These are phyloP conservation scores for Cichladusa arquata DNA, from an alignment of 2,113 vertebrate species.

Conservation along the genomic window DNA sequence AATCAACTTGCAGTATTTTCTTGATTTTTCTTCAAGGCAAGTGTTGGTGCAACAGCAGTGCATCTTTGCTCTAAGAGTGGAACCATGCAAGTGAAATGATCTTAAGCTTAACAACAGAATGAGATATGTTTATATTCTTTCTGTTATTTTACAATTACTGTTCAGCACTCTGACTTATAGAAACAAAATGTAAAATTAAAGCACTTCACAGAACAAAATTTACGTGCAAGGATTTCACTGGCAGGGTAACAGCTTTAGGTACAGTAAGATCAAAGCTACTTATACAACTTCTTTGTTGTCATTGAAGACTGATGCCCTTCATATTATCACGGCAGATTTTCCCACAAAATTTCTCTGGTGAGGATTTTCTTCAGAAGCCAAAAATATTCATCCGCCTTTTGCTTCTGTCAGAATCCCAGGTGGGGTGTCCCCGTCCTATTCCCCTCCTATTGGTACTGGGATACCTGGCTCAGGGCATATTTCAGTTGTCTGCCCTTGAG, in stretches of 20 bases:
- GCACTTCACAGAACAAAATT: not conserved
- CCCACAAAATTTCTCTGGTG: not conserved
- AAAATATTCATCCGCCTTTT: not conserved
- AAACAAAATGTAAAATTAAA: not conserved
- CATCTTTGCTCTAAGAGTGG: not conserved
- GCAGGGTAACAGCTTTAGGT: not conserved
- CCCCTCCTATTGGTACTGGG: not conserved
- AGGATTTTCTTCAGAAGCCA: not conserved
- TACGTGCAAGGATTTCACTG: not conserved
- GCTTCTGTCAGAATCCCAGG: not conserved
- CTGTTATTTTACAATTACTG: not conserved
- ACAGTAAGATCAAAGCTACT: not conserved
- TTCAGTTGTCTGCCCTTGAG: not conserved
- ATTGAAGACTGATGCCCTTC: not conserved
- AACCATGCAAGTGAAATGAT: not conserved
- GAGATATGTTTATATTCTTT: not conserved
- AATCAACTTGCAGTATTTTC: not conserved
- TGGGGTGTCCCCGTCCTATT: not conserved
- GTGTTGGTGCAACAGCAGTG: not conserved
- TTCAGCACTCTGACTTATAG: not conserved
- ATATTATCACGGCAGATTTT: not conserved
- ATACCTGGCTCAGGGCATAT: not conserved
- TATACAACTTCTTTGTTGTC: not conserved
- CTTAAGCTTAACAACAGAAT: not conserved
- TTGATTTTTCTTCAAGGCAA: not conserved